These are phyloP conservation scores for Carabus problematicus DNA, from an alignment of 2,888 invertebrate species.

Conservation along the genomic window DNA sequence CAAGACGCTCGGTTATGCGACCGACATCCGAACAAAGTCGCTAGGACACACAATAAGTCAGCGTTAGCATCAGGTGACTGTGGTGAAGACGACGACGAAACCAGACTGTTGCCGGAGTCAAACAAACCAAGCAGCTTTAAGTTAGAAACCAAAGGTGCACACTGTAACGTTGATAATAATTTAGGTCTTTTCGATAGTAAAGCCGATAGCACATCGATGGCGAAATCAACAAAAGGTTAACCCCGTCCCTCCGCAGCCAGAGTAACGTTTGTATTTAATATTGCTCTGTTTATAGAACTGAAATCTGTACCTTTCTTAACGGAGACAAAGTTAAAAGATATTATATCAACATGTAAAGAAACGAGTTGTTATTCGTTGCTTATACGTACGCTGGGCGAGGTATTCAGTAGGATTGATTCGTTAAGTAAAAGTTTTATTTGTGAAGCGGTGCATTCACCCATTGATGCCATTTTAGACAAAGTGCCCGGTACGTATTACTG, in stretches of 20 bases:
- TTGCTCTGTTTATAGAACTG: constrained; percentile 45
- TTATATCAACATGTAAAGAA: constrained; percentile 77
- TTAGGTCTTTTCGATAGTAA: constrained; percentile 28
- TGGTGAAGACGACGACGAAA: constrained; percentile 13
- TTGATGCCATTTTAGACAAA: constrained; percentile 63
- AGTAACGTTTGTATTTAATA: constrained; percentile 13
- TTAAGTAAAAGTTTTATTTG: constrained; percentile 76
- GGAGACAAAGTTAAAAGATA: constrained; percentile 75
- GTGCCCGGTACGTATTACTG: constrained; percentile 55
- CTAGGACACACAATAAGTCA: constrained; percentile 63
- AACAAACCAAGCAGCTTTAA: constrained; percentile 32
- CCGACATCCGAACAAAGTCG: constrained; percentile 74
- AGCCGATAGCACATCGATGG: constrained; percentile 21
- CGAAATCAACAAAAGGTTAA: constrained; percentile 36
- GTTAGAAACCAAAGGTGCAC: constrained; percentile 27
- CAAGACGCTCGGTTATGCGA: constrained; percentile 87
- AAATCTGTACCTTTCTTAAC: constrained; percentile 67
- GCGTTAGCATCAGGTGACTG: constrained; percentile 44
- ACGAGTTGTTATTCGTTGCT: constrained; percentile 74
- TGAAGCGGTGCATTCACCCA: constrained; percentile 59
- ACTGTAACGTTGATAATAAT: constrained; percentile 32
- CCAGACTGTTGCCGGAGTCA: constrained; percentile 25
- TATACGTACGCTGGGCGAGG: constrained; percentile 77
- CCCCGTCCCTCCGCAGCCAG: neutral
- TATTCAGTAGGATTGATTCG: constrained; percentile 74